A percentile compares a stretch with the other conserved stretches of the same genome.
phyloP scores from a whole-genome alignment of 2,888 invertebrate genomes.

The Trichogramma dendrolimi region DNA sequence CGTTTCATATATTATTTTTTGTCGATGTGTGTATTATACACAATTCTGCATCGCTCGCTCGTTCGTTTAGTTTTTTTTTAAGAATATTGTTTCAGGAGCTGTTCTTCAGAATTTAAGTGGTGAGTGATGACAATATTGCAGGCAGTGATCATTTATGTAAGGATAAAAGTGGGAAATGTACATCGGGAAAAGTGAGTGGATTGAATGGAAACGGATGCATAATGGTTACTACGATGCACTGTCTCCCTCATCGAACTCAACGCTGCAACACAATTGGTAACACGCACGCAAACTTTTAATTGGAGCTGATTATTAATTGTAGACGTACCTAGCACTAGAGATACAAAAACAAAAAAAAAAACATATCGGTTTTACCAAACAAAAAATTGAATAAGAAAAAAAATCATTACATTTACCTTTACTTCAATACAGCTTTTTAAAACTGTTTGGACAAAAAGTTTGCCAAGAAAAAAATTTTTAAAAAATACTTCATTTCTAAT shows the following conservation, averaged over 20 bases:
- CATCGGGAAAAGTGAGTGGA: constrained; percentile 38
- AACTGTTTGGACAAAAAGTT: constrained; percentile 18
- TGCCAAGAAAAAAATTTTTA: neutral
- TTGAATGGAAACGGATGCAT: constrained; percentile 30
- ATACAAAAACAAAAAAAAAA: neutral
- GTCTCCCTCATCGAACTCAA: constrained; percentile 52
- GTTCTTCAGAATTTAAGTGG: constrained; percentile 27
- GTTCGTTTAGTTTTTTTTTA: constrained; percentile 34
- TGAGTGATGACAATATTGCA: constrained; percentile 30
- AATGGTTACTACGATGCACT: constrained; percentile 50
- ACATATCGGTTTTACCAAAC: constrained; percentile 32
- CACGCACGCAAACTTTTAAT: constrained; percentile 50
- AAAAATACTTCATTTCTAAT: constrained; percentile 12
- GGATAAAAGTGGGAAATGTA: constrained; percentile 28
- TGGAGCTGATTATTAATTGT: constrained; percentile 29
- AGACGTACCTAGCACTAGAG: constrained; percentile 16
- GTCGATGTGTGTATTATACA: constrained; percentile 23
- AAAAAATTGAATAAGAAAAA: constrained; percentile 38
- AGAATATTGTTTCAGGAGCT: constrained; percentile 31
- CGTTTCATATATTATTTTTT: neutral
- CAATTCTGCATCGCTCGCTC: constrained; percentile 19
- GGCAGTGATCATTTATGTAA: constrained; percentile 22
- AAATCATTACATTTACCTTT: constrained; percentile 37
- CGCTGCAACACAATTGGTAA: constrained; percentile 53
- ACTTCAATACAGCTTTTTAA: constrained; percentile 40